A percentile compares a stretch with the other conserved stretches of the same genome.
phyloP scores from a whole-genome alignment of 2,797 vertebrate genomes.

The Taeniopygia guttata region DNA sequence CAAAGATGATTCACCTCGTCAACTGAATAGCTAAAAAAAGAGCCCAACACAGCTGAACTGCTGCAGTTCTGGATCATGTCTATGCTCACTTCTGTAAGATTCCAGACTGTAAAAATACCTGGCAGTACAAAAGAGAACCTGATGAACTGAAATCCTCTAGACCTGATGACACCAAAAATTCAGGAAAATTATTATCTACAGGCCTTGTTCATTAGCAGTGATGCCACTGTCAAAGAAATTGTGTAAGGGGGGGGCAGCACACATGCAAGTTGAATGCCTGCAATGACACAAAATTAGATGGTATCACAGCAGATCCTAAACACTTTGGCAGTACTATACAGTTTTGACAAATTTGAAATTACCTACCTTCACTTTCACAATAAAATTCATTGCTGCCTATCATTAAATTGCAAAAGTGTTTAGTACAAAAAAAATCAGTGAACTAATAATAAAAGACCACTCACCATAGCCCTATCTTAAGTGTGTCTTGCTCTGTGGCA shows the following conservation, averaged over 20 bases:
- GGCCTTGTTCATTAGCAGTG: neutral
- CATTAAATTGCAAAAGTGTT: neutral
- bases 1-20: neutral
- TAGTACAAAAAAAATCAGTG: neutral
- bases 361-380: neutral
- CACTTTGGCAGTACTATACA: neutral
- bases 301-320: neutral
- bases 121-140: neutral
- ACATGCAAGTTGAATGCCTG: neutral
- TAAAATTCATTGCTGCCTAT: neutral
- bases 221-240: neutral
- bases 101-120: neutral
- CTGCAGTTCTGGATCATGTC: neutral
- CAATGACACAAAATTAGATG: neutral
- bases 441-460: neutral
- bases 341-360: neutral
- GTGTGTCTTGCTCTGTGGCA: neutral
- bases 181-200: neutral
- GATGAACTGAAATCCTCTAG: neutral
- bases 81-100: neutral
- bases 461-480: accelerated
- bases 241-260: neutral
- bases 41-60: neutral
- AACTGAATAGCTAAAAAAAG: neutral
- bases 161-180: neutral